These are phyloP conservation scores for Hirtodrosophila histrioides DNA, from an alignment of 2,888 invertebrate genomes.

Conservation along the genomic window DNA sequence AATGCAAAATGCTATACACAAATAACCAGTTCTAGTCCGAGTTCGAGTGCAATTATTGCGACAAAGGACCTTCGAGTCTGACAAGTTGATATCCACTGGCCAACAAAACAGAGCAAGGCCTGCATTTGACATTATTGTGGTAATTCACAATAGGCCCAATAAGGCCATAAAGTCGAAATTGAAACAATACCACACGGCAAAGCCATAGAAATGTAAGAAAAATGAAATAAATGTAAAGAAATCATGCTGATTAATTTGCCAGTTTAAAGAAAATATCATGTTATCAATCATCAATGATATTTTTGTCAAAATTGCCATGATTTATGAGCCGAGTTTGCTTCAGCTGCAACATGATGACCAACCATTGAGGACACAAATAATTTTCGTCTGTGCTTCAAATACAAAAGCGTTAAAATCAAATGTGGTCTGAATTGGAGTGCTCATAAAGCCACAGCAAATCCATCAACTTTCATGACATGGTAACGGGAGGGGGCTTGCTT, in stretches of 20 bases:
- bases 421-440: conserved; percentile 4
- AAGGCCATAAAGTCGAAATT: too few species aligned
- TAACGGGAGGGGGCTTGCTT: conserved; percentile 1
- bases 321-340: conserved; percentile 26
- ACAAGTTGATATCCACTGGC: too few species aligned
- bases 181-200: too few species aligned
- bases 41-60: conserved; percentile 11
- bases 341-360: conserved; percentile 2
- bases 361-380: not conserved
- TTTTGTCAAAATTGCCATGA: conserved; percentile 28
- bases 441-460: conserved; percentile 23
- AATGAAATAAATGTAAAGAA: not conserved
- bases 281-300: conserved; percentile 27
- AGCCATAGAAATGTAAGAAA: too few species aligned
- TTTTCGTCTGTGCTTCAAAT: not conserved
- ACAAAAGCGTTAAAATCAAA: conserved; percentile 7
- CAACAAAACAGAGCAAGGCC: too few species aligned
- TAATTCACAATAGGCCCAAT: too few species aligned
- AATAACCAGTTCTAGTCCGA: conserved; percentile 4
- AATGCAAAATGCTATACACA: conserved; percentile 14
- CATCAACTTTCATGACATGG: conserved; percentile 22
- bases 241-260: not conserved
- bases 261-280: conserved; percentile 9
- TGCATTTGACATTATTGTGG: too few species aligned
- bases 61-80: too few species aligned